phyloP scores from a whole-genome alignment of 2,113 vertebrate genomes.

The Oreochromis niloticus region DNA sequence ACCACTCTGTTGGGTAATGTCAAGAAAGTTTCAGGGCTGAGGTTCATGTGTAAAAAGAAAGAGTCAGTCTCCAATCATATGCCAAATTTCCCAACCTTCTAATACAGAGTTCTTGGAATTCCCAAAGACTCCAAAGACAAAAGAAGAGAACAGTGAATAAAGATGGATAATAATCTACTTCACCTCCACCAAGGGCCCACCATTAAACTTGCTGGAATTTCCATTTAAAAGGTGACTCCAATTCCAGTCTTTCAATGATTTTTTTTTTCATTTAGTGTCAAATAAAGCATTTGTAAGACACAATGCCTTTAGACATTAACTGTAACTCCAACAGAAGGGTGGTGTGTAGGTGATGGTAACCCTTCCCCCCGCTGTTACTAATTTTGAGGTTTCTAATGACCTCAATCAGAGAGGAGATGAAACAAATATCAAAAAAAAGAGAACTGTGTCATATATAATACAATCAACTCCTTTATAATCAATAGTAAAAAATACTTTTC shows the following conservation, averaged over 20 bases:
- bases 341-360: conserved; percentile 60
- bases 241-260: neutral
- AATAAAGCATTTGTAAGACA: neutral
- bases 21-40: neutral
- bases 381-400: neutral
- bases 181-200: neutral
- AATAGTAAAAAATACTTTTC: neutral
- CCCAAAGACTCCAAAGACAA: neutral
- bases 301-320: neutral
- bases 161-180: neutral
- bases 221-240: neutral
- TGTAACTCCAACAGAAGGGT: conserved; percentile 58
- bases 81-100: neutral
- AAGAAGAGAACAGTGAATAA: neutral
- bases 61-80: neutral
- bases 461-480: neutral
- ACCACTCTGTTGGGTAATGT: neutral
- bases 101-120: neutral
- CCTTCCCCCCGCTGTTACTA: neutral
- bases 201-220: neutral
- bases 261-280: neutral
- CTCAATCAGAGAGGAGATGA: neutral
- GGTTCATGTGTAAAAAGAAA: neutral
- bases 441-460: neutral
- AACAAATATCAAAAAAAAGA: neutral